A percentile compares a stretch with the other conserved stretches of the same genome.
These are phyloP conservation scores for Microcaecilia unicolor DNA, from an alignment of 2,797 vertebrate genomes.

Conservation along the genomic window DNA sequence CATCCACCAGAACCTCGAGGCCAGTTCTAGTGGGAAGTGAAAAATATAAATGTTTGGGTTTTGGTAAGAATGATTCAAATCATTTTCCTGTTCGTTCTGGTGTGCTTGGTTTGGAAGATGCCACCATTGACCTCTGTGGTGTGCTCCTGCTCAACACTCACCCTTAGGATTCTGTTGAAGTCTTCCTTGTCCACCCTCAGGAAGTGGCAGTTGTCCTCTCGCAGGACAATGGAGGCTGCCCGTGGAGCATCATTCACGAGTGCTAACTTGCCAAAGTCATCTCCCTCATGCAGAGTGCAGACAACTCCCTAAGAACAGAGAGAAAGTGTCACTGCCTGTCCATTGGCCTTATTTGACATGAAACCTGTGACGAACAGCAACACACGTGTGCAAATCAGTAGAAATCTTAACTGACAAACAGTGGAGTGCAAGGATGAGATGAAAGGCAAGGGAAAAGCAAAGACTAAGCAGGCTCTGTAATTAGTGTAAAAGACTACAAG, in stretches of 20 bases:
- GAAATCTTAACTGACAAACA: too few relatives aligned
- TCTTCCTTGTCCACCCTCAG: slow-evolving; percentile 96
- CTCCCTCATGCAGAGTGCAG: slow-evolving; percentile 91
- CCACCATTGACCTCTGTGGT: background rate
- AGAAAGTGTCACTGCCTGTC: too few relatives aligned
- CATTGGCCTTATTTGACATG: too few relatives aligned
- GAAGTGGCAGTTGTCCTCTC: slow-evolving; percentile 96
- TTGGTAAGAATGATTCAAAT: background rate
- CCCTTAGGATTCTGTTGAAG: slow-evolving; percentile 93
- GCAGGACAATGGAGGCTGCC: slow-evolving; percentile 88
- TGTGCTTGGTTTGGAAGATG: background rate
- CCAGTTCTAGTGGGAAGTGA: too few relatives aligned
- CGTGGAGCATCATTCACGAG: slow-evolving; percentile 93
- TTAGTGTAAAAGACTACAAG: too few relatives aligned
- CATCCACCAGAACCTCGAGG: too few relatives aligned
- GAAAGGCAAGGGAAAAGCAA: too few relatives aligned
- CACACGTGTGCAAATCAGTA: too few relatives aligned
- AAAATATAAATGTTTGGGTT: too few relatives aligned
- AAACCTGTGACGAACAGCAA: too few relatives aligned
- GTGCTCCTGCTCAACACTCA: slow-evolving; percentile 40
- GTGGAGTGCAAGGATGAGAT: too few relatives aligned
- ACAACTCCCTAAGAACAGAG: slow-evolving; percentile 99
- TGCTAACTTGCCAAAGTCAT: slow-evolving; percentile 95
- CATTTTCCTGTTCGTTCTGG: background rate
- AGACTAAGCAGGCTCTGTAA: too few relatives aligned